Evolutionary conservation across 37 sponge, comb jelly and placozoan genomes (phyloP).

Genomic region (Ianthella basta): DNA sequence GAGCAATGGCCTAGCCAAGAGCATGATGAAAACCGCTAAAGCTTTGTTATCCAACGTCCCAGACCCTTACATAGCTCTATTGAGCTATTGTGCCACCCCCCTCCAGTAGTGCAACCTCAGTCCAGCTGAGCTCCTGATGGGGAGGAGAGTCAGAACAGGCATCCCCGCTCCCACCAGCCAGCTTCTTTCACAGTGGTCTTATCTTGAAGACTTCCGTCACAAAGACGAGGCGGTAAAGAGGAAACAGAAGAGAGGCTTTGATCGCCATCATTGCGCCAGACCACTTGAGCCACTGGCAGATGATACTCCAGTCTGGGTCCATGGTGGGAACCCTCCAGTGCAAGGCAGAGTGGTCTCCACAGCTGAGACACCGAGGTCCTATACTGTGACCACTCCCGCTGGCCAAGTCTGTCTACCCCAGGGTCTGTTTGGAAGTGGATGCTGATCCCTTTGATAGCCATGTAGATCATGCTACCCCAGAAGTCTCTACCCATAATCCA

Average conservation of each 20-base stretch:
- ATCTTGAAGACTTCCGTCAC: no score
- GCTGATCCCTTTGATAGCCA: no score
- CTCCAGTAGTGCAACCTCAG: not conserved
- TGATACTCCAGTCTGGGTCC: not conserved
- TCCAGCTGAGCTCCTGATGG: slow-evolving; percentile 21
- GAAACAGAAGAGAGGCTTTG: not conserved
- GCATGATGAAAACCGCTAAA: not conserved
- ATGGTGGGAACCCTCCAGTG: no score
- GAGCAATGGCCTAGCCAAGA: no score
- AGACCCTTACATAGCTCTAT: not conserved
- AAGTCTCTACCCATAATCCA: no score
- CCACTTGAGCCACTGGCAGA: not conserved
- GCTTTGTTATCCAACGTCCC: not conserved
- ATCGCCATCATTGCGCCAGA: not conserved
- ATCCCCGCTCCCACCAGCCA: not conserved
- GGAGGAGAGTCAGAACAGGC: not conserved
- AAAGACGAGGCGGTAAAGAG: not conserved
- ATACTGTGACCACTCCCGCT: not conserved
- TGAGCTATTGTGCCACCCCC: slow-evolving; percentile 7
- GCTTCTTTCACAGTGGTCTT: not conserved
- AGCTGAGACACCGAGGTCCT: slow-evolving; percentile 2
- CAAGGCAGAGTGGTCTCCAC: not conserved
- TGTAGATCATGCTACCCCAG: no score
- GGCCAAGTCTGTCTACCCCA: no score
- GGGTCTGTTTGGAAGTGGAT: no score